Base-by-base conservation (phyloP, 92 coral and sea anemone species). In the Epizoanthus illoricatus region DNA sequence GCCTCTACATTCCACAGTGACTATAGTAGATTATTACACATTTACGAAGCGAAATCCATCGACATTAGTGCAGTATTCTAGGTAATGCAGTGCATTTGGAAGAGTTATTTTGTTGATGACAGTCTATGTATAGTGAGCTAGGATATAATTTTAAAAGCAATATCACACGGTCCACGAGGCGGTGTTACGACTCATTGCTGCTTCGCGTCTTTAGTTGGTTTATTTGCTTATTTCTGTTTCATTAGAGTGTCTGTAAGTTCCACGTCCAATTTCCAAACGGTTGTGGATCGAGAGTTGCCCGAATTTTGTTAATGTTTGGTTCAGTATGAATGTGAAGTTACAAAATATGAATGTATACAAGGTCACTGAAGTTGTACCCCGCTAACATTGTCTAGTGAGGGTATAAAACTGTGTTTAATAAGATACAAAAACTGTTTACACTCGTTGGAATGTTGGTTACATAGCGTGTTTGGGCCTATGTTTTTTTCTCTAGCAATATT, bases 211-310 rank as follows among this genome's bases (percentile, higher is more conserved):
- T 41, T 4, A 42, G 39, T 24, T 59, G 49, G 18, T 64, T 17
- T 62, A 61, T 3, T 41, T 42, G 16, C 41, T 76, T 76, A 71
- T 41, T 47, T 71, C 36, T 5, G 43, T 43, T 42, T 78, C 82
- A 62, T 78, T 78, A 63, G 59, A 62, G 17, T 63, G 28, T 64
- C 82, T 78, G 82, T 78, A 78, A 78, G 82, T 78, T 78, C 82
- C 71, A 61, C 45, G 5, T 45, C 69, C 69, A 68, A 16, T 39
- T 63, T 21, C 23, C 9, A 16, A 62, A 63, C 82, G 4, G 43
- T 64, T 42, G n/a, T 70, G 24, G 3, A 62, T 61, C 12, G n/a
- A 16, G 7, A 18, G 23, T 64, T 9, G 13, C 16, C 40, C 7
- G 13, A 13, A 13, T 78, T 62, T 45, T 21, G 40, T 28, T 4